These are phyloP conservation scores for Diplogasteroides magnus DNA, from an alignment of 1,140 invertebrate genomes.

Conservation along the genomic window DNA sequence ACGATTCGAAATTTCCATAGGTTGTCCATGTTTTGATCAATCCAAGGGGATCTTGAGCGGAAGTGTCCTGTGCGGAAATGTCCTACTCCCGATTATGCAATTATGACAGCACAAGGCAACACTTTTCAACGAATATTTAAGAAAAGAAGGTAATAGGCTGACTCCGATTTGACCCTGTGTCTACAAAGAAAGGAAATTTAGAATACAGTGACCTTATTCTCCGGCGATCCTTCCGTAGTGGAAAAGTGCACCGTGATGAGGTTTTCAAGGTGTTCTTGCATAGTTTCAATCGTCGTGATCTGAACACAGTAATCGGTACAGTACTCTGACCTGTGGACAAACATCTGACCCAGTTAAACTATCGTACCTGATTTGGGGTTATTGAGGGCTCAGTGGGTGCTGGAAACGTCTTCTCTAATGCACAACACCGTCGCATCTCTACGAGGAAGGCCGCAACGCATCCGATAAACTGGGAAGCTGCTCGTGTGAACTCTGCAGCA, in stretches of 20 bases:
- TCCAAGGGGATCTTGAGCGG: too few species aligned
- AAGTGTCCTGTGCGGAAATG: too few species aligned
- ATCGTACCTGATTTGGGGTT: conserved; percentile 21
- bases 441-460: conserved; percentile 48
- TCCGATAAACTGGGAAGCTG: conserved; percentile 49
- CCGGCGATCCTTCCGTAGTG: conserved; percentile 46
- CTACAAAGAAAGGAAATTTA: too few species aligned
- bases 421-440: conserved; percentile 49
- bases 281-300: conserved; percentile 41
- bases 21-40: too few species aligned
- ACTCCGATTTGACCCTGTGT: too few species aligned
- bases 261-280: conserved; percentile 52
- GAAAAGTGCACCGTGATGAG: conserved; percentile 55
- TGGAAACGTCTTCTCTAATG: conserved; percentile 48
- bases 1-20: too few species aligned
- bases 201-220: conserved; percentile 51
- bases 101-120: too few species aligned
- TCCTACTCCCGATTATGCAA: too few species aligned
- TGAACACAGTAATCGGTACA: conserved; percentile 19
- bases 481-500: conserved; percentile 43
- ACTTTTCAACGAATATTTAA: too few species aligned
- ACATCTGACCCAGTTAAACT: conserved; percentile 5
- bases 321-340: neutral
- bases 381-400: conserved; percentile 30
- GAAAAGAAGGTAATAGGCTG: too few species aligned